Evolutionary conservation across 2,113 vertebrate genomes (phyloP).

Genomic region (Cricetomys ansorgei): DNA sequence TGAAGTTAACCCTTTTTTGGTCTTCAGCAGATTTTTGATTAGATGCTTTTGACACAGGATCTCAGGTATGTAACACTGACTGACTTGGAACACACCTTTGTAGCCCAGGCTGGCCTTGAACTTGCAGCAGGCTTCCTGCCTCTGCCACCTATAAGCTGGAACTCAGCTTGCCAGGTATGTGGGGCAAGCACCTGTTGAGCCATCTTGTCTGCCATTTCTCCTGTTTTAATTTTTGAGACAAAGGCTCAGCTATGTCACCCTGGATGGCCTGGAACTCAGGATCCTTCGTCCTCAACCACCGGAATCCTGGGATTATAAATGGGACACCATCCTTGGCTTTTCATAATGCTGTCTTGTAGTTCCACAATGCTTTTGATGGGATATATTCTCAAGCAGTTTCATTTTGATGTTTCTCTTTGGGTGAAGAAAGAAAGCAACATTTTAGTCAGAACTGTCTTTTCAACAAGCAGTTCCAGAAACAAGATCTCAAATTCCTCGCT

Average conservation of each 20-base stretch:
- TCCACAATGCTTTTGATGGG: neutral
- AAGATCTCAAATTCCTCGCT: constrained; percentile 14
- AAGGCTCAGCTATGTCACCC: neutral
- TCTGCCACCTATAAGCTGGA: no score
- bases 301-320: neutral
- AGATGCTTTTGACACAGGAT: neutral
- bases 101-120: neutral
- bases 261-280: neutral
- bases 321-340: neutral
- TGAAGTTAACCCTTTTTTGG: constrained; percentile 6
- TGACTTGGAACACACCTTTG: neutral
- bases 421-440: constrained; percentile 20
- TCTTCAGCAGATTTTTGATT: constrained; percentile 39
- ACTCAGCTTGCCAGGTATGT: neutral
- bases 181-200: no score
- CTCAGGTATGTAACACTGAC: neutral
- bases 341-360: neutral
- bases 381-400: constrained; percentile 31
- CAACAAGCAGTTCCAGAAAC: constrained; percentile 31
- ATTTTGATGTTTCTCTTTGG: constrained; percentile 18
- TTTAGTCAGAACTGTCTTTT: constrained; percentile 54
- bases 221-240: neutral
- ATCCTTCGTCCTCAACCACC: neutral
- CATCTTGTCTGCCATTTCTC: neutral
- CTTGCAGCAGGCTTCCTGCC: neutral